A percentile compares a stretch with the other conserved stretches of the same genome.
Conservation (phyloP, 2,113 vertebrate species). For the Mola mola region DNA sequence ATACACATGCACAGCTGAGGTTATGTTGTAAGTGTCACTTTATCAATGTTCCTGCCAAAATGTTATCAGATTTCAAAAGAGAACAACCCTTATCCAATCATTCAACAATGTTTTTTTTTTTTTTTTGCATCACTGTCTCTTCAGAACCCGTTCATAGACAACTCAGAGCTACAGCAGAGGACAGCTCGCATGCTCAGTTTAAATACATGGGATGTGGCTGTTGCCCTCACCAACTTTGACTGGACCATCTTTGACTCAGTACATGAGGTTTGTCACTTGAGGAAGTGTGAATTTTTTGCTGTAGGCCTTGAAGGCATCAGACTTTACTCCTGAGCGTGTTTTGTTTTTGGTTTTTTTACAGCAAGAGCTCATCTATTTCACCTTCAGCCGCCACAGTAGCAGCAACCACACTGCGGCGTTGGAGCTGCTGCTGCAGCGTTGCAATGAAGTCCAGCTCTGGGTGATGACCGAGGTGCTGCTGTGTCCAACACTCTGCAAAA, state of each 20-base stretch:
- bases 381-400: slow-evolving; percentile 88
- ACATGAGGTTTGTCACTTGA: slow-evolving; percentile 86
- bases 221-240: slow-evolving; percentile 93
- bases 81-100: not conserved
- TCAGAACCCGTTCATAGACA: slow-evolving; percentile 90
- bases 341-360: slow-evolving; percentile 72
- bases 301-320: too few relatives aligned
- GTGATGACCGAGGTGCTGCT: slow-evolving; percentile 95
- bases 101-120: not conserved
- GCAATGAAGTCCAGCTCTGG: slow-evolving; percentile 96
- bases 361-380: slow-evolving; percentile 98
- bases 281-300: not conserved
- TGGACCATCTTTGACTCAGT: slow-evolving; percentile 93
- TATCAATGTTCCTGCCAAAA: not conserved
- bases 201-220: slow-evolving; percentile 96
- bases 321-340: not conserved
- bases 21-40: not conserved
- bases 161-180: slow-evolving; percentile 88
- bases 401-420: slow-evolving; percentile 87
- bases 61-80: not conserved
- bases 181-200: slow-evolving; percentile 90
- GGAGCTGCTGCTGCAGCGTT: slow-evolving; percentile 93
- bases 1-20: not conserved
- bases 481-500: slow-evolving; percentile 90
- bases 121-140: not conserved